phyloP scores from a whole-genome alignment of 2,888 invertebrate species.

The Imbricaverruca yamaguchii region DNA sequence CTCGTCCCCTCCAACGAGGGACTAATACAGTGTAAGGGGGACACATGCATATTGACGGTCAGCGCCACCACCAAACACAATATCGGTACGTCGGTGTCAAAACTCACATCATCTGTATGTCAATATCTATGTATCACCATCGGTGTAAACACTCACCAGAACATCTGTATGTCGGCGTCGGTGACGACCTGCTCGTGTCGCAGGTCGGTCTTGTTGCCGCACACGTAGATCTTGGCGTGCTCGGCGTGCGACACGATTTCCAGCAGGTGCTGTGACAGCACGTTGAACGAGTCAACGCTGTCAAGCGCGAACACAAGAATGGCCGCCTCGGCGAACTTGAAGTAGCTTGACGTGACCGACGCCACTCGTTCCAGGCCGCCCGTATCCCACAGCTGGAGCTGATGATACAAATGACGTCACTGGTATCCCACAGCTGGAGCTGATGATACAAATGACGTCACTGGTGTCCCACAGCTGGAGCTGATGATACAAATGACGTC shows the following conservation, averaged over 20 bases:
- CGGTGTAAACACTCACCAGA: slow-evolving; percentile 54
- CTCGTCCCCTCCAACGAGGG: too few species aligned
- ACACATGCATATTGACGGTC: too few species aligned
- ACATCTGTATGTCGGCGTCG: slow-evolving; percentile 79
- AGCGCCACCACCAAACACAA: too few species aligned
- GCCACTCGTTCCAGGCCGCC: slow-evolving; percentile 95
- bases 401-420: slow-evolving; percentile 35
- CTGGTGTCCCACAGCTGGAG: slow-evolving; percentile 87
- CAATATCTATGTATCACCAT: too few species aligned
- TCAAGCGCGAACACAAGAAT: slow-evolving; percentile 84
- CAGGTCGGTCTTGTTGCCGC: slow-evolving; percentile 84
- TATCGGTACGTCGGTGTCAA: too few species aligned
- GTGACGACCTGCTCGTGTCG: slow-evolving; percentile 63
- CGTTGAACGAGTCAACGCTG: slow-evolving; percentile 85
- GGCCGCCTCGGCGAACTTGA: slow-evolving; percentile 91
- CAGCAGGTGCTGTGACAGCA: slow-evolving; percentile 80
- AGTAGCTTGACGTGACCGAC: slow-evolving; percentile 89
- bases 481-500: slow-evolving; percentile 46
- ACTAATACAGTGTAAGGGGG: too few species aligned
- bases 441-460: slow-evolving; percentile 42
- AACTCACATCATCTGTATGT: too few species aligned
- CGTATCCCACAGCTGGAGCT: slow-evolving; percentile 94
- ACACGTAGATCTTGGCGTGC: slow-evolving; percentile 88
- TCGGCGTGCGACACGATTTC: slow-evolving; percentile 91
- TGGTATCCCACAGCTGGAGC: slow-evolving; percentile 90